Percentiles rank a stretch among this genome's conserved stretches.
Conservation (phyloP, 2,888 invertebrate genomes). For the Sarcophaga subvicina region DNA sequence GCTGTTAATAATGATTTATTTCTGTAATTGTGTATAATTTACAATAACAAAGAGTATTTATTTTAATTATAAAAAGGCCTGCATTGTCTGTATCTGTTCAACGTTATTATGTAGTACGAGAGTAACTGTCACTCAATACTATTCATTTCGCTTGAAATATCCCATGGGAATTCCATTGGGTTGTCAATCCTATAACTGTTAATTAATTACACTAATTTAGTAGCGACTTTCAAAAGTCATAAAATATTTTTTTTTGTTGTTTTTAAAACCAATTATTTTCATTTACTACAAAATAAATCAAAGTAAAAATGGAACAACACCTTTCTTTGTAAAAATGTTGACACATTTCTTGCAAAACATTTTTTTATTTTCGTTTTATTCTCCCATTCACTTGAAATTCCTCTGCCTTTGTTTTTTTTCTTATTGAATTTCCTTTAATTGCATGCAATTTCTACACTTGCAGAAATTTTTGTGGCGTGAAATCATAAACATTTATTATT, state of each 20-base stretch:
- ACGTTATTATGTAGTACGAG: no score
- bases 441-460: constrained; percentile 30
- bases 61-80: no score
- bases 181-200: neutral
- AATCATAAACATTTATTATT: constrained; percentile 29
- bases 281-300: constrained; percentile 59
- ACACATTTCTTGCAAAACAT: neutral
- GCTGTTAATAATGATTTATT: no score
- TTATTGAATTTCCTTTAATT: constrained; percentile 36
- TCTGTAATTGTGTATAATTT: no score
- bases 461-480: constrained; percentile 48
- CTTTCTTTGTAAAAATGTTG: constrained; percentile 48
- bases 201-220: neutral
- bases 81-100: no score
- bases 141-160: constrained; percentile 26
- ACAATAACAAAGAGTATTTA: no score
- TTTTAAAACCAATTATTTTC: neutral
- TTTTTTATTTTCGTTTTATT: neutral
- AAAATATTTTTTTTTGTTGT: neutral
- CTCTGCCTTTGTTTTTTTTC: neutral
- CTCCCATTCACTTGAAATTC: constrained; percentile 16
- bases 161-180: constrained; percentile 2
- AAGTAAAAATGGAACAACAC: constrained; percentile 62
- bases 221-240: neutral
- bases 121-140: constrained; percentile 42